Evolutionary conservation across 2,113 vertebrate genomes (phyloP).

Genomic region (Lonchura striata): DNA sequence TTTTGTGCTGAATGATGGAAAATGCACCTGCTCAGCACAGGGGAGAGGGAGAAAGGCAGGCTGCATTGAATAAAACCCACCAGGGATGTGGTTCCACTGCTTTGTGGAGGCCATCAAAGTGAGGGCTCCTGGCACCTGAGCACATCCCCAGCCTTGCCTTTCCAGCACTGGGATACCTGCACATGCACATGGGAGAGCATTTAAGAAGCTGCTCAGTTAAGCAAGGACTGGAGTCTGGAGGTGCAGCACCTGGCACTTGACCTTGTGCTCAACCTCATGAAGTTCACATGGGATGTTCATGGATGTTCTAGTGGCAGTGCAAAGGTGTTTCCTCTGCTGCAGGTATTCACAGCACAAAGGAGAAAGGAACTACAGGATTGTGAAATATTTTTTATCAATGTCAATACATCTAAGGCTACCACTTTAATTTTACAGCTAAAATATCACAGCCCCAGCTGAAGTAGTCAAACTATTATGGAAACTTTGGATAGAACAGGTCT

Average conservation of each 20-base stretch:
- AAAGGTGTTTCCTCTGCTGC: background rate
- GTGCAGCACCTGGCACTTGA: background rate
- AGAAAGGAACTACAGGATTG: background rate
- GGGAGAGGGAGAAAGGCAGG: background rate
- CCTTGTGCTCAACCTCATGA: background rate
- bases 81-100: background rate
- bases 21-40: accelerated
- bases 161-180: background rate
- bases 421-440: background rate
- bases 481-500: background rate
- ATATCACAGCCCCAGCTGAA: background rate
- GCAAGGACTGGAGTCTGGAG: background rate
- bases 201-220: background rate
- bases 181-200: background rate
- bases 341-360: background rate
- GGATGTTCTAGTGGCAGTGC: background rate
- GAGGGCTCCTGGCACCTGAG: background rate
- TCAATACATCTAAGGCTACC: background rate
- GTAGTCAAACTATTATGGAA: background rate
- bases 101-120: background rate
- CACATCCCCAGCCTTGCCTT: background rate
- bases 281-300: background rate
- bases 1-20: background rate
- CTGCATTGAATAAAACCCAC: background rate
- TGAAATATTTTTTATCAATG: background rate